Evolutionary conservation across 2,797 vertebrate species (phyloP).

Genomic region (Acanthopagrus latus): DNA sequence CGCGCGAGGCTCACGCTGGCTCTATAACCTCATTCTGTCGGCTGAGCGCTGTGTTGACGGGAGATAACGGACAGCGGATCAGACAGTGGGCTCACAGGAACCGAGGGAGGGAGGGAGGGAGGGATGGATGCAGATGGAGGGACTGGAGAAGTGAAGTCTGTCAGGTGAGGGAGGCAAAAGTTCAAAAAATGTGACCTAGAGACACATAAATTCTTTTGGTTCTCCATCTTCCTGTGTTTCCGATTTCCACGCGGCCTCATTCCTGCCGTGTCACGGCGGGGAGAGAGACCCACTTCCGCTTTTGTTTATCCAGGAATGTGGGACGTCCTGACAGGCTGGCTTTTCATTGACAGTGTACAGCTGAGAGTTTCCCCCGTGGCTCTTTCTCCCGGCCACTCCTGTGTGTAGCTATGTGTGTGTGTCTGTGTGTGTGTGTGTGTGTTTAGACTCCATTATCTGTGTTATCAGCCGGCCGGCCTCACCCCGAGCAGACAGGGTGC

Average conservation of each 20-base stretch:
- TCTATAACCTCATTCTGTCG: conserved; percentile 79
- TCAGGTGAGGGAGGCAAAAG: conserved; percentile 25
- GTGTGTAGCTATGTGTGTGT: neutral
- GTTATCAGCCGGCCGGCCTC: conserved; percentile 64
- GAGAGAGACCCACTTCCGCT: conserved; percentile 72
- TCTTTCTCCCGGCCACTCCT: conserved; percentile 54
- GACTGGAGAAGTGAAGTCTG: conserved; percentile 25
- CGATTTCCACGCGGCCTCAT: conserved; percentile 27
- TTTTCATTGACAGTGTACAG: conserved; percentile 76
- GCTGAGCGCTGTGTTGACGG: conserved; percentile 42
- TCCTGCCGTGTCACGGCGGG: conserved; percentile 62
- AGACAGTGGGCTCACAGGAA: conserved; percentile 61
- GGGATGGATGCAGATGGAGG: conserved; percentile 13
- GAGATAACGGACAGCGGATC: conserved; percentile 61
- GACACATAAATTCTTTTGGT: neutral
- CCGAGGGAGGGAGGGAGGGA: conserved; percentile 1
- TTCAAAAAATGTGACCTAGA: conserved; percentile 2
- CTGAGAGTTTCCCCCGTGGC: conserved; percentile 65
- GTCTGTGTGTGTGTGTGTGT: conserved; percentile 14
- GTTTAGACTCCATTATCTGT: conserved; percentile 63
- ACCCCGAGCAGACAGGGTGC: conserved; percentile 32
- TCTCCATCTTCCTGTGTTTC: conserved; percentile 24
- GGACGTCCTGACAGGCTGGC: conserved; percentile 75
- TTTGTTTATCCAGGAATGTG: conserved; percentile 82
- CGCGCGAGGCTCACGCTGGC: conserved; percentile 37